Percentiles rank a stretch among this genome's conserved stretches.
Evolutionary conservation across 2,113 vertebrate species (phyloP).

Genomic region (Meleagris gallopavo): DNA sequence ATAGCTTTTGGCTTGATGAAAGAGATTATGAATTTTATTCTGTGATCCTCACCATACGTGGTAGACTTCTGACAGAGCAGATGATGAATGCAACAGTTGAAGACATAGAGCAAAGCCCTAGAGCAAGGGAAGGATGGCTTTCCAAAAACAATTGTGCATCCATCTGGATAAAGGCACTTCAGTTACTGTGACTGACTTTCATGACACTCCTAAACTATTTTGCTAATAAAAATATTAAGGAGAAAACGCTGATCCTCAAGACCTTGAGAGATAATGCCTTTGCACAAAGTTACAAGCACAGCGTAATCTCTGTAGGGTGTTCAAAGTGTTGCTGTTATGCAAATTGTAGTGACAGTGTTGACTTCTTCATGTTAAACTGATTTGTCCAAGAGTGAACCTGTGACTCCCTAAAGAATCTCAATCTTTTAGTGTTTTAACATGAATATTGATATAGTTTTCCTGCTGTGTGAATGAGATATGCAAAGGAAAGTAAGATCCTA

Average conservation of each 20-base stretch:
- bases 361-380: not conserved
- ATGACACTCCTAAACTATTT: not conserved
- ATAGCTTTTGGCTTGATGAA: not conserved
- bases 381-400: not conserved
- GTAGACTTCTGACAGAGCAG: not conserved
- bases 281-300: not conserved
- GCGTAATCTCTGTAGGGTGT: not conserved
- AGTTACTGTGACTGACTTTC: not conserved
- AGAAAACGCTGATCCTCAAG: not conserved
- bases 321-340: not conserved
- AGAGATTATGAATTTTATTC: not conserved
- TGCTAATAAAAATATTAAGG: not conserved
- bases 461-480: not conserved
- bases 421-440: not conserved
- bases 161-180: not conserved
- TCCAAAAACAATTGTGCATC: not conserved
- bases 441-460: not conserved
- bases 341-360: not conserved
- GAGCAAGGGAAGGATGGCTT: not conserved
- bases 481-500: not conserved
- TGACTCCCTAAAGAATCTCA: not conserved
- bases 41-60: not conserved
- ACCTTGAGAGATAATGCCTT: not conserved
- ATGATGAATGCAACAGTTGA: not conserved
- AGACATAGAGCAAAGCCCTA: not conserved